phyloP scores from a whole-genome alignment of 2,797 vertebrate species.

The Dermochelys coriacea region DNA sequence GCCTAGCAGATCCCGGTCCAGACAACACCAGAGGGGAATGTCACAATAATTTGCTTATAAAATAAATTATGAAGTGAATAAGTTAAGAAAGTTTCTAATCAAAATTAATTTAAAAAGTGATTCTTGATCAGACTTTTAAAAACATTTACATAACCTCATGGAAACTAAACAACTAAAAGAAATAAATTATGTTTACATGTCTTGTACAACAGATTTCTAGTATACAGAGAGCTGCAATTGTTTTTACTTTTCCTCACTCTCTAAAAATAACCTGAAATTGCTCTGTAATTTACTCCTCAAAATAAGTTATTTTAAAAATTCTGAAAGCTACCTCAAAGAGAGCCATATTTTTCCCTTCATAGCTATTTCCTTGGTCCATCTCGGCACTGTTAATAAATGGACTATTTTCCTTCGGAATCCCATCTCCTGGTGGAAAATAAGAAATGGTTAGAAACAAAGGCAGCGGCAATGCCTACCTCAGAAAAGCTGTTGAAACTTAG shows the following conservation, averaged over 20 bases:
- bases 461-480: not conserved
- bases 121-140: not conserved
- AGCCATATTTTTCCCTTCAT: slow-evolving; percentile 97
- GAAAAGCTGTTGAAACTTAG: not conserved
- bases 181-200: not conserved
- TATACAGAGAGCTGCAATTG: not conserved
- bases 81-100: not conserved
- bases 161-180: not conserved
- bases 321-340: slow-evolving; percentile 90
- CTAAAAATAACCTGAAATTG: not conserved
- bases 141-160: not conserved
- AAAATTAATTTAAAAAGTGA: not conserved
- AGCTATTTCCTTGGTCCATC: slow-evolving; percentile 83
- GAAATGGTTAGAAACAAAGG: not conserved
- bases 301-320: not conserved
- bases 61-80: not conserved
- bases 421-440: slow-evolving; percentile 86
- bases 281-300: not conserved
- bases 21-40: too few relatives aligned
- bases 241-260: not conserved
- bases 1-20: too few relatives aligned
- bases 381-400: slow-evolving; percentile 91
- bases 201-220: not conserved
- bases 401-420: slow-evolving; percentile 88
- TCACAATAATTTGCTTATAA: too few relatives aligned